phyloP scores from a whole-genome alignment of 2,888 invertebrate species.

The Deroplatys truncata region DNA sequence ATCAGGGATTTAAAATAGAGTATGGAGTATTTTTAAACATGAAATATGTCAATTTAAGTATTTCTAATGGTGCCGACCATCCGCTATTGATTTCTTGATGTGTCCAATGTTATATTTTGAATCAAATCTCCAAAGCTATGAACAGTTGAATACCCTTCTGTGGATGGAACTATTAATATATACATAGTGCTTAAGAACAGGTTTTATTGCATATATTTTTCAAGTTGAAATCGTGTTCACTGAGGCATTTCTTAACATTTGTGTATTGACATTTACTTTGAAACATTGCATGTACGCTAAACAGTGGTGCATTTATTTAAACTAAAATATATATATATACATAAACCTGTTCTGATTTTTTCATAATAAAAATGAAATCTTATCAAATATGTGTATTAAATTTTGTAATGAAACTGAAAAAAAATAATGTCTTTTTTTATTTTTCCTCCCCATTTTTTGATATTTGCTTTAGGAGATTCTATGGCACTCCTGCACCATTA shows the following conservation, averaged over 20 bases:
- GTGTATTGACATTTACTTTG: not conserved
- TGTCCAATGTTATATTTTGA: slow-evolving; percentile 11
- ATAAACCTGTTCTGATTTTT: slow-evolving; percentile 20
- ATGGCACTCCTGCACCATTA: not conserved
- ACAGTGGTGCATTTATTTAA: slow-evolving; percentile 6
- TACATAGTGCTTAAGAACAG: slow-evolving; percentile 12
- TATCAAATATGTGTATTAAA: slow-evolving; percentile 19
- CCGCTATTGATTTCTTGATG: slow-evolving; percentile 1
- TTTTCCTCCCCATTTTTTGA: not conserved
- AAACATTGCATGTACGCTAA: not conserved
- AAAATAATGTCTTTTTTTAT: not conserved
- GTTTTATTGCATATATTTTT: slow-evolving; percentile 8
- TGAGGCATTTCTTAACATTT: not conserved
- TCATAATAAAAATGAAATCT: slow-evolving; percentile 20
- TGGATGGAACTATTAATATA: slow-evolving; percentile 3
- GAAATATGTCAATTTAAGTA: slow-evolving; percentile 22
- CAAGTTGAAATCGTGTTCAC: not conserved
- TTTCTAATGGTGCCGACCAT: slow-evolving; percentile 21
- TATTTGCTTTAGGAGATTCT: not conserved
- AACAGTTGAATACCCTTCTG: not conserved
- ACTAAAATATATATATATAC: not conserved
- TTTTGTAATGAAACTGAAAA: not conserved
- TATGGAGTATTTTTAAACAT: slow-evolving; percentile 12
- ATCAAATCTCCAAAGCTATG: slow-evolving; percentile 5
- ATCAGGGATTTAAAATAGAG: slow-evolving; percentile 6